Conservation (phyloP, 2,888 invertebrate species). For the Dolomedes plantarius region DNA sequence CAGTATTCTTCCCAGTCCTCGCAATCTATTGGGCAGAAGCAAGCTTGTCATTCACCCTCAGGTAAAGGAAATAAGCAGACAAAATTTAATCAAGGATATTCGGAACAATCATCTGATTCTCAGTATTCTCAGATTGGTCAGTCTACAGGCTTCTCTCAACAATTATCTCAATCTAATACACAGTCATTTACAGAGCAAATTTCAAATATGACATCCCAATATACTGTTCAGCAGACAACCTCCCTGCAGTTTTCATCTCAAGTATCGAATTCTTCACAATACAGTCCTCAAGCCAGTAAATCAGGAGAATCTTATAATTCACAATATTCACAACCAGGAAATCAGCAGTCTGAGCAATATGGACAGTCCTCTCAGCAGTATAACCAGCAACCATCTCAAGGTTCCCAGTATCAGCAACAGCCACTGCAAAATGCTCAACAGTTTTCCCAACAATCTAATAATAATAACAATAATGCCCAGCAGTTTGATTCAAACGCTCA, state of each 20-base stretch:
- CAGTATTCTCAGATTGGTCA: conserved; percentile 33
- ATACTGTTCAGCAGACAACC: conserved; percentile 17
- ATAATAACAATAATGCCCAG: not conserved
- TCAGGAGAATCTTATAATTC: conserved; percentile 24
- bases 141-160: conserved; percentile 4
- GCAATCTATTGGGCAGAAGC: conserved; percentile 35
- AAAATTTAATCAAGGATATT: conserved; percentile 13
- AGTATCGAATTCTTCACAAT: conserved; percentile 32
- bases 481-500: conserved; percentile 31
- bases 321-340: conserved; percentile 22
- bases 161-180: conserved; percentile 26
- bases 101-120: conserved; percentile 32
- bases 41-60: conserved; percentile 30
- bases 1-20: conserved; percentile 36
- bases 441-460: conserved; percentile 21
- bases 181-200: conserved; percentile 24
- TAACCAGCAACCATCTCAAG: conserved; percentile 15
- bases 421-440: not conserved
- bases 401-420: conserved; percentile 16
- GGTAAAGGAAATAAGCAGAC: conserved; percentile 34
- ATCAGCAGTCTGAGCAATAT: conserved; percentile 28
- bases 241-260: conserved; percentile 27
- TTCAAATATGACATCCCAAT: conserved; percentile 16
- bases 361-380: conserved; percentile 42
- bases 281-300: conserved; percentile 31